These are phyloP conservation scores for Notolabrus celidotus DNA, from an alignment of 2,797 vertebrate genomes.

Conservation along the genomic window DNA sequence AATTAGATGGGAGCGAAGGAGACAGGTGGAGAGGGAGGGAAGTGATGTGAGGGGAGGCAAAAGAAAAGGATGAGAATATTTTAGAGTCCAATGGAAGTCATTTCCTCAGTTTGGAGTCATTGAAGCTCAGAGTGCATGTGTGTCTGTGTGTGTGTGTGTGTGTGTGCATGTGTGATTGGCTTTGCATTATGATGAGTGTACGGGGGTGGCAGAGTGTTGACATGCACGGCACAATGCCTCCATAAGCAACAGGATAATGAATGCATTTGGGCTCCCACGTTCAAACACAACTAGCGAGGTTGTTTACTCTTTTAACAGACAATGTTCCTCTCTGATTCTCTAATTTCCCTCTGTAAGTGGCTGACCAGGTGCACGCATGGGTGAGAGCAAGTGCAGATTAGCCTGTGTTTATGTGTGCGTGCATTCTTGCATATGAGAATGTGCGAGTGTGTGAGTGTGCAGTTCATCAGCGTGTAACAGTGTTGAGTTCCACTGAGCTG, in stretches of 20 bases:
- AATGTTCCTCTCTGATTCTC: conserved; percentile 59
- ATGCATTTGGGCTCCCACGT: conserved; percentile 71
- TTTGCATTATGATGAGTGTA: conserved; percentile 76
- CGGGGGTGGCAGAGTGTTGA: conserved; percentile 74
- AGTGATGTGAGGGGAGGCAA: conserved; percentile 34
- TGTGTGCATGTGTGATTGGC: conserved; percentile 50
- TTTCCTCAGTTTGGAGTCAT: conserved; percentile 61
- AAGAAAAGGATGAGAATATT: conserved; percentile 54
- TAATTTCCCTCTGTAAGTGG: conserved; percentile 60
- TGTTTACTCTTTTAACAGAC: conserved; percentile 69
- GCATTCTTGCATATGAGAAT: conserved; percentile 1
- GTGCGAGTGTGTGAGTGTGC: conserved; percentile 11
- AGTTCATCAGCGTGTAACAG: conserved; percentile 37
- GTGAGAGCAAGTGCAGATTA: conserved; percentile 27
- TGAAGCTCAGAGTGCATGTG: conserved; percentile 25
- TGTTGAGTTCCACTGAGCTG: conserved; percentile 52
- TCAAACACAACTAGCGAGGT: conserved; percentile 58
- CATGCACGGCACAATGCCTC: conserved; percentile 76
- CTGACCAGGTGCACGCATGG: conserved; percentile 41
- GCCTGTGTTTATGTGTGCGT: neutral
- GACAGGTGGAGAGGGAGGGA: conserved; percentile 23
- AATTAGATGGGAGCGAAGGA: conserved; percentile 63
- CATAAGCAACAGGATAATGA: conserved; percentile 75
- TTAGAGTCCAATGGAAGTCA: conserved; percentile 60
- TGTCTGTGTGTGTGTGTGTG: conserved; percentile 15